These are phyloP conservation scores for Heliconius himera DNA, from an alignment of 1,140 invertebrate species.

Conservation along the genomic window DNA sequence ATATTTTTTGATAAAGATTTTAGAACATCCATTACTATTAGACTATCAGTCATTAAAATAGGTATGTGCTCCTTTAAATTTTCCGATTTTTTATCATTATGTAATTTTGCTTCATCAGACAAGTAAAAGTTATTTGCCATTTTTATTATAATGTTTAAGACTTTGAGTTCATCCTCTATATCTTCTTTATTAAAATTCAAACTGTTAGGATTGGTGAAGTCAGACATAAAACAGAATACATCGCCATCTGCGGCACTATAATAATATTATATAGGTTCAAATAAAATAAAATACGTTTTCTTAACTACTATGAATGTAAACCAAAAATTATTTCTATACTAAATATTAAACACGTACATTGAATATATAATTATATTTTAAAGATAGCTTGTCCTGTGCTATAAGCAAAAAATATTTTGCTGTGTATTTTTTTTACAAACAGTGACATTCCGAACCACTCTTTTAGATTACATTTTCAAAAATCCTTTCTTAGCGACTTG, in stretches of 20 bases:
- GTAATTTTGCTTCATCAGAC: conserved; percentile 25
- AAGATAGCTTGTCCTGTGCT: not conserved
- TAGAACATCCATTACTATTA: conserved; percentile 62
- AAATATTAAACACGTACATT: not conserved
- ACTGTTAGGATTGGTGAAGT: conserved; percentile 63
- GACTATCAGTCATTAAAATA: conserved; percentile 65
- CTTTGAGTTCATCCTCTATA: conserved; percentile 54
- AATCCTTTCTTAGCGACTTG: conserved; percentile 12
- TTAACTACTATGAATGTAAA: too few species aligned
- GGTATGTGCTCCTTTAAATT: conserved; percentile 48
- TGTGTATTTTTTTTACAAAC: not conserved
- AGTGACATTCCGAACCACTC: not conserved
- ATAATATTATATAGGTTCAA: conserved; percentile 18
- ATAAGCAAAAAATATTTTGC: not conserved
- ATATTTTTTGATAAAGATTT: conserved; percentile 57
- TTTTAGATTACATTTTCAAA: conserved; percentile 11
- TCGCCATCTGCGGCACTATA: conserved; percentile 65
- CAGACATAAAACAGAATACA: conserved; percentile 64
- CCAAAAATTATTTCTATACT: not conserved
- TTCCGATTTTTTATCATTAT: conserved; percentile 7
- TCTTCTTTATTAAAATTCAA: conserved; percentile 48
- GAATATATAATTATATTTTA: not conserved
- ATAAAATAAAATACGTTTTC: not conserved
- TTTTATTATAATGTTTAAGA: conserved; percentile 65
- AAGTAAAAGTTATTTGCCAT: conserved; percentile 55